phyloP scores from a whole-genome alignment of 2,888 invertebrate species.

The Dolichomitus sp. region DNA sequence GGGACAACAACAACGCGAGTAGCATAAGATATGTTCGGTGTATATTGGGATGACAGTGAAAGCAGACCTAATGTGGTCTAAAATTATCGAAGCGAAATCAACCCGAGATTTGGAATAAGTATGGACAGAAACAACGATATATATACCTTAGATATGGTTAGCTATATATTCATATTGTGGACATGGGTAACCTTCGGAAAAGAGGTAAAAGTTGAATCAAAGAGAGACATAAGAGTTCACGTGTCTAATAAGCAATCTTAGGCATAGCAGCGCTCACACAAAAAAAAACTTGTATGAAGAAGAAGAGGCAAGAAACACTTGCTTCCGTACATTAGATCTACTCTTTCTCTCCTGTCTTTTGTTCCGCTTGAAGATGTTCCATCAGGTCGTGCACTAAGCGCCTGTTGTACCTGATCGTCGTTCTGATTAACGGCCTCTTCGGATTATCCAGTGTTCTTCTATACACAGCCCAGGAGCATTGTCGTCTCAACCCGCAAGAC shows the following conservation, averaged over 20 bases:
- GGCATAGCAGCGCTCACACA: background rate
- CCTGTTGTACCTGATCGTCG: slow-evolving; percentile 68
- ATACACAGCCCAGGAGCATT: slow-evolving; percentile 68
- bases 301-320: slow-evolving; percentile 22
- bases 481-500: slow-evolving; percentile 71
- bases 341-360: slow-evolving; percentile 53
- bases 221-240: background rate
- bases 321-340: slow-evolving; percentile 43
- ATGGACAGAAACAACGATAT: background rate
- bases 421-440: slow-evolving; percentile 78
- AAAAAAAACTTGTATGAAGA: background rate
- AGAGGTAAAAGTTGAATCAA: background rate
- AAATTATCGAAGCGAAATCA: background rate
- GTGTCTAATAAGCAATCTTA: background rate
- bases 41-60: slow-evolving; percentile 28
- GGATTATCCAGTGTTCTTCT: slow-evolving; percentile 72
- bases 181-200: background rate
- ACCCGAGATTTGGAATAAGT: background rate
- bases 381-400: slow-evolving; percentile 58
- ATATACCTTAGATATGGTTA: background rate
- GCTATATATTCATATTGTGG: background rate
- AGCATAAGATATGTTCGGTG: slow-evolving; percentile 38
- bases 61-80: slow-evolving; percentile 12
- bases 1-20: slow-evolving; percentile 34
- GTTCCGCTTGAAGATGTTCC: slow-evolving; percentile 43